Conservation (phyloP, 2,113 vertebrate genomes). For the Phoxinus phoxinus region DNA sequence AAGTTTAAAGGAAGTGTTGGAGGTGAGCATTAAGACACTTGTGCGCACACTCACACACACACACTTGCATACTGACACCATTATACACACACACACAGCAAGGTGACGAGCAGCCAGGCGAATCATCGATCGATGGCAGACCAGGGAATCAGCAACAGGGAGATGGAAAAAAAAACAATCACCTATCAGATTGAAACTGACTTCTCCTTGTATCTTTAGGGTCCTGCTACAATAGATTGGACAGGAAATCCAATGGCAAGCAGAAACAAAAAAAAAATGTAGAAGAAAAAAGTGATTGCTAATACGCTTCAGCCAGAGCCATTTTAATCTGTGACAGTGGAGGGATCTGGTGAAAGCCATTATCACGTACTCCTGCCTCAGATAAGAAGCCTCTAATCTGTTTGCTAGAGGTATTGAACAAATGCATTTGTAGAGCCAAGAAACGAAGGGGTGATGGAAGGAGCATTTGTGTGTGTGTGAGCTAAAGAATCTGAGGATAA, state of each 20-base stretch:
- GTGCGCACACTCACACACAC: conserved; percentile 30
- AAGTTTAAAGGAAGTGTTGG: conserved; percentile 70
- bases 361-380: conserved; percentile 90
- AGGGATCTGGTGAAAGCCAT: conserved; percentile 95
- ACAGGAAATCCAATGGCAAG: conserved; percentile 87
- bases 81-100: conserved; percentile 61
- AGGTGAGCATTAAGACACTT: conserved; percentile 45
- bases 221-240: conserved; percentile 86
- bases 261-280: conserved; percentile 77
- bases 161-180: conserved; percentile 82
- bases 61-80: conserved; percentile 55
- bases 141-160: conserved; percentile 77
- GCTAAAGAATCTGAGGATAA: conserved; percentile 66
- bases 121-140: conserved; percentile 76
- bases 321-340: conserved; percentile 94
- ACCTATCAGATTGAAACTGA: conserved; percentile 89
- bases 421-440: conserved; percentile 84
- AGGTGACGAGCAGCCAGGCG: conserved; percentile 75
- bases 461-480: conserved; percentile 61
- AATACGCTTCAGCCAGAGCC: conserved; percentile 75
- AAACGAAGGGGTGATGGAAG: conserved; percentile 63
- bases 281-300: conserved; percentile 77
- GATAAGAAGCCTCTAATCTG: conserved; percentile 95
- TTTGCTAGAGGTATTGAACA: conserved; percentile 93
- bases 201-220: conserved; percentile 90